Percentiles rank a stretch among this genome's conserved stretches.
Conservation (phyloP, 2,113 vertebrate species). For the Chrysemys picta region DNA sequence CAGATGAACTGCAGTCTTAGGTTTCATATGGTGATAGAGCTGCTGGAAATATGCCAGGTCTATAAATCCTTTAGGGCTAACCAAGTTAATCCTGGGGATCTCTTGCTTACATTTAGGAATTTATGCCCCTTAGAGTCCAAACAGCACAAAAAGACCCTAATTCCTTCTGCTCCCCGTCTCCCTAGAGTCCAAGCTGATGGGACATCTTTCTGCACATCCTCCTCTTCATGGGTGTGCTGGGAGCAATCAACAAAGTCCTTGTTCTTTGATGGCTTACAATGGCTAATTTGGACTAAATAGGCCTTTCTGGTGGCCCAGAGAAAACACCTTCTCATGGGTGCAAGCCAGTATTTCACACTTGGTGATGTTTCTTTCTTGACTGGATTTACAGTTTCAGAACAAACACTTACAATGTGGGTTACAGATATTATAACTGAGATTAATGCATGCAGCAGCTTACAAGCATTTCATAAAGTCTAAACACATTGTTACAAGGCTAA, state of each 20-base stretch:
- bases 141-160: not conserved
- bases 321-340: not conserved
- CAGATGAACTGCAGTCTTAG: not conserved
- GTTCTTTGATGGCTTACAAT: not conserved
- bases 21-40: not conserved
- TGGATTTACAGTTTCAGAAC: not conserved
- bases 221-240: not conserved
- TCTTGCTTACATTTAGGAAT: not conserved
- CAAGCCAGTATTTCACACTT: not conserved
- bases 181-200: not conserved
- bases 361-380: not conserved
- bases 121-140: not conserved
- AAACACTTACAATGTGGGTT: not conserved
- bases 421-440: not conserved
- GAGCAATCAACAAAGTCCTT: not conserved
- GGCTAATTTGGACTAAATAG: not conserved
- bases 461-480: not conserved
- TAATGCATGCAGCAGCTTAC: not conserved
- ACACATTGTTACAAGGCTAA: not conserved
- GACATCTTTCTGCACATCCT: not conserved
- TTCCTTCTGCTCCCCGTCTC: not conserved
- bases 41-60: not conserved
- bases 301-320: not conserved
- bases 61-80: not conserved
- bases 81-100: not conserved